Percentiles rank a stretch among this genome's conserved stretches.
These are phyloP conservation scores for Cynodonichthys magdalenae DNA, from an alignment of 2,797 vertebrate species.

Conservation along the genomic window DNA sequence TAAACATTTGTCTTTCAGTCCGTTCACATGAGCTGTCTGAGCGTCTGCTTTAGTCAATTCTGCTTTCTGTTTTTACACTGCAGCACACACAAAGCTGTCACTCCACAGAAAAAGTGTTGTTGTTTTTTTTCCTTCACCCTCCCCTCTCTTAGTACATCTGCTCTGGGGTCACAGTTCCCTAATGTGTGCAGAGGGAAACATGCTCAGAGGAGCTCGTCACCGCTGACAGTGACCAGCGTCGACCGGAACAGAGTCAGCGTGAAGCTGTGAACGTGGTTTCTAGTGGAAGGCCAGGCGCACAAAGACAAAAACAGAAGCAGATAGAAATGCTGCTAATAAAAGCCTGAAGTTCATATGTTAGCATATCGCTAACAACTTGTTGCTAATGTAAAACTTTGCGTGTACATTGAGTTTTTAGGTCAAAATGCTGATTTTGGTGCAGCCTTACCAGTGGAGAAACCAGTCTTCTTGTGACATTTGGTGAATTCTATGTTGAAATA, in stretches of 20 bases:
- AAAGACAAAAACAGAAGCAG: too few species aligned
- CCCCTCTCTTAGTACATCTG: too few species aligned
- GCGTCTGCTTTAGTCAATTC: too few species aligned
- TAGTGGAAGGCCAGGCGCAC: neutral
- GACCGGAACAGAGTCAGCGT: neutral
- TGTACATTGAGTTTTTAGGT: neutral
- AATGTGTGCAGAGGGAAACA: neutral
- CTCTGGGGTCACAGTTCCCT: neutral
- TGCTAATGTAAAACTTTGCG: neutral
- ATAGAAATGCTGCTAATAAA: too few species aligned
- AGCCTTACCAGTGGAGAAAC: slow-evolving; percentile 93
- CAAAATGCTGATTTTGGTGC: neutral
- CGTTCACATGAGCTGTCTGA: too few species aligned
- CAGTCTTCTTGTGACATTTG: slow-evolving; percentile 99
- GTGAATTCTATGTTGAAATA: slow-evolving; percentile 99
- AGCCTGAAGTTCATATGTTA: too few species aligned
- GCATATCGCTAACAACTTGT: too few species aligned
- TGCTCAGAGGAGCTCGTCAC: neutral
- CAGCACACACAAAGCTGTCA: neutral
- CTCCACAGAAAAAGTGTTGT: neutral
- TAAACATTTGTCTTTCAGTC: too few species aligned
- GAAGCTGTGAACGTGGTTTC: neutral
- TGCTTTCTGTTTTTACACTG: neutral
- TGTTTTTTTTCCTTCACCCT: too few species aligned
- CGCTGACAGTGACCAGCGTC: neutral